phyloP scores from a whole-genome alignment of 64 coral and sea anemone genomes.

The Pocillopora damicornis region DNA sequence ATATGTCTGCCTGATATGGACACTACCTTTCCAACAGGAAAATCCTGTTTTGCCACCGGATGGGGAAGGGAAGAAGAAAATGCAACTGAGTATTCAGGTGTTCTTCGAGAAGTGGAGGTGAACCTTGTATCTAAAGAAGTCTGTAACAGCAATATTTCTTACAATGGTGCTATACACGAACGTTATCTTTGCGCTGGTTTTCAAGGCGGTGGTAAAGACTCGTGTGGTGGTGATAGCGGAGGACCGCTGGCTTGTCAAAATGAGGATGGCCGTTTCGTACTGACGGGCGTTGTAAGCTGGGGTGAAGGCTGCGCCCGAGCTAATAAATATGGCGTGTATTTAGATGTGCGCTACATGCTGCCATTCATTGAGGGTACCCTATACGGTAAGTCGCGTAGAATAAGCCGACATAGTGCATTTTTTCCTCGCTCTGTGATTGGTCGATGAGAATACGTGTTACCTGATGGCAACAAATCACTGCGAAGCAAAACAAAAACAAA shows the following conservation, averaged over 20 bases:
- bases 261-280: slow-evolving; percentile 69
- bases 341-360: slow-evolving; percentile 77
- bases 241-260: slow-evolving; percentile 76
- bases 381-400: slow-evolving; percentile 13
- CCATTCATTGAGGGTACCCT: slow-evolving; percentile 72
- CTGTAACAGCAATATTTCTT: slow-evolving; percentile 76
- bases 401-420: too few relatives aligned
- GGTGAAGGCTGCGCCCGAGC: slow-evolving; percentile 84
- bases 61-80: slow-evolving; percentile 74
- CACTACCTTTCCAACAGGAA: slow-evolving; percentile 47
- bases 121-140: slow-evolving; percentile 53
- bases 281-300: slow-evolving; percentile 90
- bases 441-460: too few relatives aligned
- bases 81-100: slow-evolving; percentile 41
- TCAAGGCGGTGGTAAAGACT: slow-evolving; percentile 51
- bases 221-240: slow-evolving; percentile 72
- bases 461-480: too few relatives aligned
- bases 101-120: slow-evolving; percentile 68
- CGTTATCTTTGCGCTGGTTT: slow-evolving; percentile 75
- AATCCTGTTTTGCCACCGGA: slow-evolving; percentile 83
- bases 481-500: too few relatives aligned
- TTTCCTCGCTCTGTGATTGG: too few relatives aligned
- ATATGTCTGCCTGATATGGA: slow-evolving; percentile 69
- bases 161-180: slow-evolving; percentile 55
- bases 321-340: slow-evolving; percentile 90